A percentile compares a stretch with the other conserved stretches of the same genome.
Evolutionary conservation across 2,113 vertebrate species (phyloP).

Genomic region (Ptilorrhoa leucosticta): DNA sequence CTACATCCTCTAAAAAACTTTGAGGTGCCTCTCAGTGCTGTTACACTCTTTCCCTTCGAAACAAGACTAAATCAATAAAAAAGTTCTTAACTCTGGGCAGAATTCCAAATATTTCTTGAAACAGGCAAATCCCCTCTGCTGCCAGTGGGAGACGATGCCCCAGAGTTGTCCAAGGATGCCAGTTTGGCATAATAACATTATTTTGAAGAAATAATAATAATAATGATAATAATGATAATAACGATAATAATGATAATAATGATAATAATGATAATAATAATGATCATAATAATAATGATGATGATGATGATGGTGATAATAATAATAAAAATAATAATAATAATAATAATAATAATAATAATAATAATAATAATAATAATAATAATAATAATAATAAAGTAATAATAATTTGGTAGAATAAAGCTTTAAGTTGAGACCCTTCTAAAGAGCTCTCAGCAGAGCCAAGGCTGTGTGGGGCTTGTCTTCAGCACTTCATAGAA

Average conservation of each 20-base stretch:
- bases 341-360: no score
- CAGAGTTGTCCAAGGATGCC: background rate
- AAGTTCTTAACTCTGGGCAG: background rate
- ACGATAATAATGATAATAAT: no score
- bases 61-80: background rate
- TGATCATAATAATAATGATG: no score
- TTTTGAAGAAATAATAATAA: background rate
- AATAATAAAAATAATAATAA: background rate
- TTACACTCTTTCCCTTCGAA: background rate
- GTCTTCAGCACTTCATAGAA: background rate
- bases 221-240: background rate
- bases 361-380: no score
- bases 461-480: background rate
- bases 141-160: background rate
- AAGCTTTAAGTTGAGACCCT: background rate
- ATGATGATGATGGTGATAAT: no score
- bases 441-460: background rate
- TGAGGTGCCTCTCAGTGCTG: background rate
- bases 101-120: background rate
- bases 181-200: background rate
- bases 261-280: no score
- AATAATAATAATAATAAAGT: background rate
- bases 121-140: background rate
- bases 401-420: background rate
- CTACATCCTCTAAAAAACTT: background rate